These are phyloP conservation scores for Semotilus atromaculatus DNA, from an alignment of 2,797 vertebrate species.

Conservation along the genomic window DNA sequence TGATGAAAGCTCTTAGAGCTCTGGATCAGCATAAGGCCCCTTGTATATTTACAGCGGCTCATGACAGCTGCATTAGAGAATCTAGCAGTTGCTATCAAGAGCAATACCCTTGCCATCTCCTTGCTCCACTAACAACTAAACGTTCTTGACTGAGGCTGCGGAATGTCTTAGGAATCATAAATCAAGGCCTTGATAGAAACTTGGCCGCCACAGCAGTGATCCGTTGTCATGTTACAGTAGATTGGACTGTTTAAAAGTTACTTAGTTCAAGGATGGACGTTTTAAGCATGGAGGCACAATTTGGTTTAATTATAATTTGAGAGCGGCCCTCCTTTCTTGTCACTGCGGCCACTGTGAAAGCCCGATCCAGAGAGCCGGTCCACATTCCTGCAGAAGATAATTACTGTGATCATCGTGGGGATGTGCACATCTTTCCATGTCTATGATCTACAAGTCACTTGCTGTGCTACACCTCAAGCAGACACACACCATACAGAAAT, in stretches of 20 bases:
- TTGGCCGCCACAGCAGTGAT: constrained; percentile 85
- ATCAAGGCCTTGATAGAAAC: constrained; percentile 93
- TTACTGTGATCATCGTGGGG: constrained; percentile 66
- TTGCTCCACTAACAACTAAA: constrained; percentile 93
- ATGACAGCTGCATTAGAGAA: constrained; percentile 78
- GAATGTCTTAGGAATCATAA: constrained; percentile 95
- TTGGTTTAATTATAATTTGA: not conserved
- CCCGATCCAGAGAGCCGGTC: constrained; percentile 34
- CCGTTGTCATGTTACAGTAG: constrained; percentile 83
- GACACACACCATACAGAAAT: constrained; percentile 41
- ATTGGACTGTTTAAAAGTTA: constrained; percentile 74
- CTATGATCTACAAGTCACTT: constrained; percentile 55
- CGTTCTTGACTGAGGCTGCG: constrained; percentile 87
- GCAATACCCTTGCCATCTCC: constrained; percentile 81
- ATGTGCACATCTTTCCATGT: constrained; percentile 60
- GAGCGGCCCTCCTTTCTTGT: constrained; percentile 9
- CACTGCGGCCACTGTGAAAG: not conserved
- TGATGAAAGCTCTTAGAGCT: constrained; percentile 45
- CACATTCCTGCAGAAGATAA: constrained; percentile 68
- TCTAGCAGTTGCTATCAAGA: constrained; percentile 82
- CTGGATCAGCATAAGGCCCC: constrained; percentile 2
- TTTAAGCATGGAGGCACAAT: not conserved
- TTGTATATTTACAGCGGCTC: constrained; percentile 50
- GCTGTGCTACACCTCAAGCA: constrained; percentile 18
- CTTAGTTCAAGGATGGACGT: not conserved